Percentiles rank a stretch among this genome's conserved stretches.
These are phyloP conservation scores for Pseudomyrmex flavicornis DNA, from an alignment of 1,140 invertebrate genomes.

Conservation along the genomic window DNA sequence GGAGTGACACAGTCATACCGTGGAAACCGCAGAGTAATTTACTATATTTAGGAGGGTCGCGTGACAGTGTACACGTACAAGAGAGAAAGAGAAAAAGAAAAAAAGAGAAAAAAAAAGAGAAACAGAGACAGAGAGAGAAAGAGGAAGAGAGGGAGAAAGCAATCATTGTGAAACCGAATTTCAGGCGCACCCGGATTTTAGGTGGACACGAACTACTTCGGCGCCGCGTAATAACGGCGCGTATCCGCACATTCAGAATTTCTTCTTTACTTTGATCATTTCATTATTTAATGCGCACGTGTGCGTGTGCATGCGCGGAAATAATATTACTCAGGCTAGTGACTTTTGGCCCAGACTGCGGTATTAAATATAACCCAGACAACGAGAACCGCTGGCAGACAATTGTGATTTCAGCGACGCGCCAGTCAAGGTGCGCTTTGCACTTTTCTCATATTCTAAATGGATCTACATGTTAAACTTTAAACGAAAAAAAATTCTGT, in stretches of 20 bases:
- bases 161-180: too few species aligned
- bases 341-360: neutral
- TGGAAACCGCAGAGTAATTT: neutral
- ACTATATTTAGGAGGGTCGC: too few species aligned
- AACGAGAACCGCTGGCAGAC: neutral
- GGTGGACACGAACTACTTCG: neutral
- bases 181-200: too few species aligned
- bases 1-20: neutral
- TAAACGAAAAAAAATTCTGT: neutral
- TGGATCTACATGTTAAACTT: neutral
- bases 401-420: conserved; percentile 18
- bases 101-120: too few species aligned
- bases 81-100: too few species aligned
- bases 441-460: neutral
- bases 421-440: conserved; percentile 6
- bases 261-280: conserved; percentile 6
- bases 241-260: neutral
- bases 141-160: too few species aligned
- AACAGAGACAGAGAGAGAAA: too few species aligned
- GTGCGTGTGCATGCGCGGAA: too few species aligned
- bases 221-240: conserved; percentile 6
- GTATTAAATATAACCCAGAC: conserved; percentile 46
- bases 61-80: too few species aligned
- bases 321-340: neutral
- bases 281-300: conserved; percentile 11